These are phyloP conservation scores for Triplophysa siluroides DNA, from an alignment of 2,113 vertebrate genomes.

Conservation along the genomic window DNA sequence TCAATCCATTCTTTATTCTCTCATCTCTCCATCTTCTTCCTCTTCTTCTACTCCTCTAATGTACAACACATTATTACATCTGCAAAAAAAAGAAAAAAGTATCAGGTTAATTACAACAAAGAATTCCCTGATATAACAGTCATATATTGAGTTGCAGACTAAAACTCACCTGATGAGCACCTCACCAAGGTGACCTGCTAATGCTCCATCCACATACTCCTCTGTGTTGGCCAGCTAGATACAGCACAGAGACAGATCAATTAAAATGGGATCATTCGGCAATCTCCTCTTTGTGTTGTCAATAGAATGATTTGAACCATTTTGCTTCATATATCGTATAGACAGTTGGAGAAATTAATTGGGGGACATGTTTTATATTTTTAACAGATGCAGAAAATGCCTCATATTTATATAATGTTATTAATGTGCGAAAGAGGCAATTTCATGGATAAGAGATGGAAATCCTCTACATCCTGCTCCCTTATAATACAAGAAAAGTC, in stretches of 20 bases:
- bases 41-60: constrained; percentile 98
- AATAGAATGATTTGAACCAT: not conserved
- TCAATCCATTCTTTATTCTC: constrained; percentile 77
- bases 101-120: not conserved
- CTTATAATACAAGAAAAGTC: too few relatives aligned
- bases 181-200: constrained; percentile 96
- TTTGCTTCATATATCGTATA: too few relatives aligned
- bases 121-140: not conserved
- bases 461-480: too few relatives aligned
- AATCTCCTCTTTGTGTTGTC: not conserved
- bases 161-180: constrained; percentile 89
- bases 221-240: constrained; percentile 95
- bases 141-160: not conserved
- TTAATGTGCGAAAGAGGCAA: too few relatives aligned
- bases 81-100: constrained; percentile 61
- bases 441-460: too few relatives aligned
- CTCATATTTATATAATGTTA: too few relatives aligned
- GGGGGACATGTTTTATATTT: too few relatives aligned
- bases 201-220: constrained; percentile 95
- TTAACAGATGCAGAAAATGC: too few relatives aligned
- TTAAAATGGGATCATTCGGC: not conserved
- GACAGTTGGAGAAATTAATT: too few relatives aligned
- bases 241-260: constrained; percentile 19
- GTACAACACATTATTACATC: constrained; percentile 98
- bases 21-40: constrained; percentile 98